Conservation (phyloP, 2,797 vertebrate genomes). For the Remorina albescens region DNA sequence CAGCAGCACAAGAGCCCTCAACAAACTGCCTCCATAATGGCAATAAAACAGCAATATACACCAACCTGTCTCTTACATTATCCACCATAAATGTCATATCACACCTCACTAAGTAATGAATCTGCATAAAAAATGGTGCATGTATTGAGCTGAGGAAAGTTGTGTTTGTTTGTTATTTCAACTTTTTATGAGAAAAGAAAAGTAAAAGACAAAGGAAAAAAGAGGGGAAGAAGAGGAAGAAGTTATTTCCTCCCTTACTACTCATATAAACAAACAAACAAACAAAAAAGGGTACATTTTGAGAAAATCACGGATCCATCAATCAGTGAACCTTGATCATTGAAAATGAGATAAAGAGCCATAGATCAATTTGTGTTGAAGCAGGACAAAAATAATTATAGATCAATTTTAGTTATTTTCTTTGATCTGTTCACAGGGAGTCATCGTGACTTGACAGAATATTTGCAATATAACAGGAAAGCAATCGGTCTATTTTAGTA, state of each 20-base stretch:
- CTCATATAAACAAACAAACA: too few species aligned
- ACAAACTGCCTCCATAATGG: slow-evolving; percentile 7
- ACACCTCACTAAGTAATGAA: not conserved
- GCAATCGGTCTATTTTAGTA: not conserved
- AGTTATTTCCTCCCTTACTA: slow-evolving; percentile 1
- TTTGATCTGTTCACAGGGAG: not conserved
- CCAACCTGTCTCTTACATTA: not conserved
- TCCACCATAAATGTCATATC: not conserved
- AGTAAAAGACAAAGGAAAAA: too few species aligned
- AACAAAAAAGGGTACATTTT: too few species aligned
- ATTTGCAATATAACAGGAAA: not conserved
- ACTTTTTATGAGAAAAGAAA: not conserved
- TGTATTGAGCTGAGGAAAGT: not conserved
- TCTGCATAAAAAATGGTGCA: not conserved
- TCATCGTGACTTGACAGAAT: not conserved
- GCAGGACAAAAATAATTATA: slow-evolving; percentile 30
- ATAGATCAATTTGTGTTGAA: slow-evolving; percentile 24
- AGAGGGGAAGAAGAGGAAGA: not conserved
- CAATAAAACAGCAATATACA: not conserved
- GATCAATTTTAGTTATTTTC: not conserved
- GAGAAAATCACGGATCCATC: not conserved
- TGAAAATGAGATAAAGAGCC: slow-evolving; percentile 33
- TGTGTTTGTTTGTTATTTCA: not conserved
- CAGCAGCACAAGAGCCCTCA: not conserved
- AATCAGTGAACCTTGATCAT: slow-evolving; percentile 25